These are phyloP conservation scores for Pterois miles DNA, from an alignment of 2,797 vertebrate genomes.

Conservation along the genomic window DNA sequence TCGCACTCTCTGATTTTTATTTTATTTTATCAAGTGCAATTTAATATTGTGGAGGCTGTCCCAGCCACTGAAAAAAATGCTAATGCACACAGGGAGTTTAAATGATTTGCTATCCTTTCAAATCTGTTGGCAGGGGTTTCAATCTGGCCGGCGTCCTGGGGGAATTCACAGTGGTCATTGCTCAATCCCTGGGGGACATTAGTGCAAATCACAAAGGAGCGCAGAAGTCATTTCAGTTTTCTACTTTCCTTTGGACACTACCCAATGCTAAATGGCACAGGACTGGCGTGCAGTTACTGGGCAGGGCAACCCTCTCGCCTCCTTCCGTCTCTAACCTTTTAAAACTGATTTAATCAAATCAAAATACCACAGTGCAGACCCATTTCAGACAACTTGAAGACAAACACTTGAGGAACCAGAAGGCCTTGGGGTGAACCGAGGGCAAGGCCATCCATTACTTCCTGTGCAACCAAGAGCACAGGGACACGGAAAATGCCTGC, in stretches of 20 bases:
- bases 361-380: slow-evolving; percentile 65
- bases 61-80: slow-evolving; percentile 75
- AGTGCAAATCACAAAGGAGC: slow-evolving; percentile 80
- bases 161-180: slow-evolving; percentile 81
- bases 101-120: slow-evolving; percentile 86
- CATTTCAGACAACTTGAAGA: slow-evolving; percentile 69
- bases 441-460: slow-evolving; percentile 79
- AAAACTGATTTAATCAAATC: slow-evolving; percentile 76
- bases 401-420: slow-evolving; percentile 67
- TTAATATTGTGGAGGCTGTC: slow-evolving; percentile 77
- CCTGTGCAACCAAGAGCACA: slow-evolving; percentile 57
- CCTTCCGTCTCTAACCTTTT: slow-evolving; percentile 68
- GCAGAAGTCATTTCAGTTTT: slow-evolving; percentile 73
- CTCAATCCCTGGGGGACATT: slow-evolving; percentile 81
- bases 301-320: slow-evolving; percentile 39
- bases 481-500: slow-evolving; percentile 67
- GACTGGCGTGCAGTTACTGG: slow-evolving; percentile 40
- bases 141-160: slow-evolving; percentile 79
- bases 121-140: slow-evolving; percentile 82
- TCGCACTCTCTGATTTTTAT: slow-evolving; percentile 63
- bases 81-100: slow-evolving; percentile 80
- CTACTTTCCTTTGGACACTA: slow-evolving; percentile 74
- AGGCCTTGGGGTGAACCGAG: slow-evolving; percentile 63
- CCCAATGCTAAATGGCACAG: slow-evolving; percentile 74
- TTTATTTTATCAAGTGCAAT: slow-evolving; percentile 78